Evolutionary conservation across 2,797 vertebrate genomes (phyloP).

Genomic region (Spinibarbus caldwelli): DNA sequence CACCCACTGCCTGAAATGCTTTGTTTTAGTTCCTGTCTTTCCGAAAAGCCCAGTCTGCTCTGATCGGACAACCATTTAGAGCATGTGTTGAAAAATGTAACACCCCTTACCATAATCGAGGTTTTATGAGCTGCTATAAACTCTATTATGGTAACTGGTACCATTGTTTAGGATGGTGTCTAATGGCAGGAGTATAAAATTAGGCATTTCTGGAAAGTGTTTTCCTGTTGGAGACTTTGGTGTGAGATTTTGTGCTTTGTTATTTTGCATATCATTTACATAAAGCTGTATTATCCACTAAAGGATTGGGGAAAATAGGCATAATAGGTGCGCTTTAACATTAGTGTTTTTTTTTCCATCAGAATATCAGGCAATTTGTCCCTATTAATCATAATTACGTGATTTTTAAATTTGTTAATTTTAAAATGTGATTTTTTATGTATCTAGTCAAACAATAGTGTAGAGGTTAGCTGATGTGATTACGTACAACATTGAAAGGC

Average conservation of each 20-base stretch:
- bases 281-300: neutral
- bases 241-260: neutral
- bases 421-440: neutral
- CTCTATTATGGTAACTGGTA: too few species aligned
- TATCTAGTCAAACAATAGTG: neutral
- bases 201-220: neutral
- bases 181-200: neutral
- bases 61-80: neutral
- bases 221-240: neutral
- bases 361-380: neutral
- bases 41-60: neutral
- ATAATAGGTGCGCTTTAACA: neutral
- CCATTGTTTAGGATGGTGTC: too few species aligned
- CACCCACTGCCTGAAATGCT: neutral
- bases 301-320: neutral
- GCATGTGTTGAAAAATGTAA: neutral
- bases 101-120: neutral
- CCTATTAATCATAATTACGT: neutral
- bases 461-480: neutral
- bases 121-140: too few species aligned
- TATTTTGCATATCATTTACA: neutral
- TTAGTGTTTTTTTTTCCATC: too few species aligned
- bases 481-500: neutral
- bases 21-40: neutral
- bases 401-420: too few species aligned